Evolutionary conservation across 2,888 invertebrate species (phyloP).

Genomic region (Invenusta paracnida): DNA sequence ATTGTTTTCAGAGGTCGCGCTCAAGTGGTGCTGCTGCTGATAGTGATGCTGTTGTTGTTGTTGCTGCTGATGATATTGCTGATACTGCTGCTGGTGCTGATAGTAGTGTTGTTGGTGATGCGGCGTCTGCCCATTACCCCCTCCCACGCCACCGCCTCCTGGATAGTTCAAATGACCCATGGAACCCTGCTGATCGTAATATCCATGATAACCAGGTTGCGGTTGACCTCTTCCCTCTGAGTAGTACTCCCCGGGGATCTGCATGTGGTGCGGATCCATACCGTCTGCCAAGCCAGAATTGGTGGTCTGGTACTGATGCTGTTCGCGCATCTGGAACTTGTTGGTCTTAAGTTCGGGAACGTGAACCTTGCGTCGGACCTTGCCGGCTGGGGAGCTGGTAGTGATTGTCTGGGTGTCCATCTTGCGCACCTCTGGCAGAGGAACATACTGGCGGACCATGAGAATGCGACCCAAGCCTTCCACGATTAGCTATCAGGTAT

Average conservation of each 20-base stretch:
- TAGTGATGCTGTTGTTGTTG: no score
- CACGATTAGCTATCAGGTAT: constrained; percentile 37
- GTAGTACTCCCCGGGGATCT: background rate
- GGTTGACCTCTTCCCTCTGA: no score
- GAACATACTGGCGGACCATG: constrained; percentile 40
- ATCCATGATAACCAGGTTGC: no score
- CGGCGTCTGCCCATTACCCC: background rate
- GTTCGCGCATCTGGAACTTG: constrained; percentile 24
- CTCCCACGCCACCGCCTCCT: background rate
- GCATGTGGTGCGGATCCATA: background rate
- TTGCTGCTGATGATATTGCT: no score
- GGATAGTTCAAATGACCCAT: background rate
- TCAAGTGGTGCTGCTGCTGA: no score
- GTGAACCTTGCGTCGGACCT: constrained; percentile 37
- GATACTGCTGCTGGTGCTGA: no score
- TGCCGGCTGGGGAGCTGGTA: constrained; percentile 31
- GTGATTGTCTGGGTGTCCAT: background rate
- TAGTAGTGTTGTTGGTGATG: no score
- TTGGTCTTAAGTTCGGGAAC: constrained; percentile 35
- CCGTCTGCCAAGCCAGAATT: background rate
- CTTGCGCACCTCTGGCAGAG: background rate
- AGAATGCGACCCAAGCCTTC: constrained; percentile 40
- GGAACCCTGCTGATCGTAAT: background rate
- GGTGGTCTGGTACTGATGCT: background rate
- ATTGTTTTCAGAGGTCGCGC: no score